A percentile compares a stretch with the other conserved stretches of the same genome.
Conservation (phyloP, 2,888 invertebrate genomes). For the Dichetophora obliterata region DNA sequence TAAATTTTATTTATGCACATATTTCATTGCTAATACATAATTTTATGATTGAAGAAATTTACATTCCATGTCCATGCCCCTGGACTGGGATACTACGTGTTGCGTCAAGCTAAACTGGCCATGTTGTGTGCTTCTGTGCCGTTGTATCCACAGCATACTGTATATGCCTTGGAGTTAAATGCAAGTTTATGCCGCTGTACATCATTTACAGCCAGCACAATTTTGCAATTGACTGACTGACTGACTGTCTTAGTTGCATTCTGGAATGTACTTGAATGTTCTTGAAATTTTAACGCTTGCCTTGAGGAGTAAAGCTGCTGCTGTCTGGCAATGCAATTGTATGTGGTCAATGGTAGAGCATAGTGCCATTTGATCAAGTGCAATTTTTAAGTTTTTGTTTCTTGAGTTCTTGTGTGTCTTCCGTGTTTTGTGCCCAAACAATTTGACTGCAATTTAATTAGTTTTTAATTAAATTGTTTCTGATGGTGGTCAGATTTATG, state of each 20-base stretch:
- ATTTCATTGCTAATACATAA: not conserved
- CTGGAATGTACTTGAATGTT: not conserved
- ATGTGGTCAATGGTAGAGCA: constrained; percentile 20
- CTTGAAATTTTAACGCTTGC: not conserved
- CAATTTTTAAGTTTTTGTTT: not conserved
- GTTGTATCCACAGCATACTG: too few species aligned
- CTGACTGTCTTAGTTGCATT: not conserved
- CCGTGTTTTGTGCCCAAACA: not conserved
- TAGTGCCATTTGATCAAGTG: constrained; percentile 18
- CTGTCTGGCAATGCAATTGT: constrained; percentile 7
- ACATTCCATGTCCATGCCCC: not conserved
- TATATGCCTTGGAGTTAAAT: too few species aligned
- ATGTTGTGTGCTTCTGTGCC: not conserved
- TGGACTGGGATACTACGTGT: not conserved
- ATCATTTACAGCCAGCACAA: not conserved
- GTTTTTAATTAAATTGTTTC: constrained; percentile 32
- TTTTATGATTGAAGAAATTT: constrained; percentile 1
- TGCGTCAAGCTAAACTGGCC: not conserved
- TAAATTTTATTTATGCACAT: constrained; percentile 32
- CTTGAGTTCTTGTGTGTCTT: not conserved
- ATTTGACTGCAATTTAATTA: constrained; percentile 33
- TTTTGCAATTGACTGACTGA: not conserved
- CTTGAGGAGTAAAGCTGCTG: not conserved
- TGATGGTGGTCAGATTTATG: not conserved
- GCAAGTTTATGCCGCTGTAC: too few species aligned